These are phyloP conservation scores for Numenius phaeopus DNA, from an alignment of 2,797 vertebrate genomes.

Conservation along the genomic window DNA sequence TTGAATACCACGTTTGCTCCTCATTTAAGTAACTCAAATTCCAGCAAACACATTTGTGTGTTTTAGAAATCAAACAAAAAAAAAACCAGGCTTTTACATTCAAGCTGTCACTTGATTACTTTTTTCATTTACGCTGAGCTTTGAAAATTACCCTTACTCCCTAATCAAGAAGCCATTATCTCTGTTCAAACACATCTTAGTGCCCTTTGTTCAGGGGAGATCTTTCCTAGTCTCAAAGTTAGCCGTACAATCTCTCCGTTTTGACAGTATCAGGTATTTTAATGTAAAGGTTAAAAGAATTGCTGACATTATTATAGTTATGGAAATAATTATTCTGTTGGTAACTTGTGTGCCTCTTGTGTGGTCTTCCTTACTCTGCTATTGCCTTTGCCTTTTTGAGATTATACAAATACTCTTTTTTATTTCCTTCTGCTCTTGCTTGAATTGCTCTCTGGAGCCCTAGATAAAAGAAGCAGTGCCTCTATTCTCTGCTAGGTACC, in stretches of 20 bases:
- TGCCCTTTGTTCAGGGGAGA: constrained; percentile 1
- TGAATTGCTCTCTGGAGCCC: not conserved
- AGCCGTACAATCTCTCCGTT: not conserved
- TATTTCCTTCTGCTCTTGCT: not conserved
- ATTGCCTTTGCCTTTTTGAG: not conserved
- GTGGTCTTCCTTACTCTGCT: not conserved
- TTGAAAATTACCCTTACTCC: not conserved
- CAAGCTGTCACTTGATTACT: not conserved
- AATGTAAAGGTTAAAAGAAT: not conserved
- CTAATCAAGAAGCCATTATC: not conserved
- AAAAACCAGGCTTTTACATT: not conserved
- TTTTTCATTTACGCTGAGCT: not conserved
- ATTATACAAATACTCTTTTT: not conserved
- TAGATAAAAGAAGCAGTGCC: not conserved
- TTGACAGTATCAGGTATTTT: not conserved
- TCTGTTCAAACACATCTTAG: not conserved
- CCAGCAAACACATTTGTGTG: fast-evolving
- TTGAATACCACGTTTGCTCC: not conserved
- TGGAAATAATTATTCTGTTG: not conserved
- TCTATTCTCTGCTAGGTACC: fast-evolving
- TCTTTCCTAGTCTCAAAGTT: not conserved
- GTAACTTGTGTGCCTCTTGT: not conserved
- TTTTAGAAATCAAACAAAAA: not conserved
- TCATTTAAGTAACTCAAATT: too few species aligned
- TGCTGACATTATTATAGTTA: not conserved